Percentiles rank a stretch among this genome's conserved stretches.
phyloP scores from a whole-genome alignment of 2,797 vertebrate genomes.

The Anguilla pacifica region DNA sequence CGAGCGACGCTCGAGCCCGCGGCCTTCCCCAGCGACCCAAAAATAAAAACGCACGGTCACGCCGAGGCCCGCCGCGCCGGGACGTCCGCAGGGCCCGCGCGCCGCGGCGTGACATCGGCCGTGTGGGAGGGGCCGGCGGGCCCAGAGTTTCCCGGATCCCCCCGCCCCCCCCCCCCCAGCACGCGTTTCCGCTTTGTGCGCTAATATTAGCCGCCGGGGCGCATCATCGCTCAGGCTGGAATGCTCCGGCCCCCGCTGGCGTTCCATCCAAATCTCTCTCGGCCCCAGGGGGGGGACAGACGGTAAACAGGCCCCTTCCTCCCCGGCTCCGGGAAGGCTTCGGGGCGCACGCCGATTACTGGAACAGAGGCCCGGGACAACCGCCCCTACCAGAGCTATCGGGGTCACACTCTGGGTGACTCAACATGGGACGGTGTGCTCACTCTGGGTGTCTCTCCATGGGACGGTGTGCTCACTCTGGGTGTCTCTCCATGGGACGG shows the following conservation, averaged over 20 bases:
- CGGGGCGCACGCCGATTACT: constrained; percentile 14
- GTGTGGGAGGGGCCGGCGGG: not conserved
- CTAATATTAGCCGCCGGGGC: not conserved
- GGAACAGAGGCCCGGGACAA: constrained; percentile 30
- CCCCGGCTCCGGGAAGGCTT: not conserved
- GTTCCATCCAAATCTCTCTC: constrained; percentile 28
- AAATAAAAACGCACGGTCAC: not conserved
- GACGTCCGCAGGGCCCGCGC: too few species aligned
- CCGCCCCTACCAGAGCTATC: constrained; percentile 34
- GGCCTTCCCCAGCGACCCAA: not conserved
- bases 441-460: not conserved
- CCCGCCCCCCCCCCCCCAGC: not conserved
- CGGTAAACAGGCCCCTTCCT: constrained; percentile 32
- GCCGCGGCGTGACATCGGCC: too few species aligned
- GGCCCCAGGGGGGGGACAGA: constrained; percentile 17
- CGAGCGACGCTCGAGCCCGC: not conserved
- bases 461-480: too few species aligned
- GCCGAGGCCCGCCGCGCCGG: too few species aligned
- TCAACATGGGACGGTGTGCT: not conserved
- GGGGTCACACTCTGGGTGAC: not conserved
- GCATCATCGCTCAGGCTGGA: not conserved
- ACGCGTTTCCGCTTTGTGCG: not conserved
- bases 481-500: too few species aligned
- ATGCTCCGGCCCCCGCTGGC: not conserved
- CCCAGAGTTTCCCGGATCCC: not conserved